Base-by-base conservation (phyloP, 1,140 invertebrate genomes). In the Heliconius melpomene region DNA sequence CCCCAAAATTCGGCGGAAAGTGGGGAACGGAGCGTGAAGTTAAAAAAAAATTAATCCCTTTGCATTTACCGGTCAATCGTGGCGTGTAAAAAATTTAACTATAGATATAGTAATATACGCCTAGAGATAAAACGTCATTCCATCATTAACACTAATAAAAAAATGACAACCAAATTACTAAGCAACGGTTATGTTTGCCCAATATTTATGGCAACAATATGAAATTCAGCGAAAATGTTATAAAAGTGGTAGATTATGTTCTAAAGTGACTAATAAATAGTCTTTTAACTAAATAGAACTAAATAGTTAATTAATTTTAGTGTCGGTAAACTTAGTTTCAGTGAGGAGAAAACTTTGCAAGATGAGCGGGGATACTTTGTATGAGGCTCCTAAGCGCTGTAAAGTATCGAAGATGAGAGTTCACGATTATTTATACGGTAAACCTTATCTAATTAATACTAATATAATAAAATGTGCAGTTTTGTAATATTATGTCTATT, bases 401-500 rank as follows among this genome's bases (percentile, higher is more conserved):
- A 82, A 78, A 40, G 87, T 85, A 5, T 26, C 88, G 0, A 84
- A 86, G 79, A 89, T 89, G 83, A 70, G 91, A 18, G 87, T 88
- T 2, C 91, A 93, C 38, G 92, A 93, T 83, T 93, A 93, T 85
- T 87, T 93, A 74, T 93, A 92, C 50, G 92, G 91, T 92, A 84
- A 87, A 85, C 76, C 7, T 7, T 74, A 57, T 77, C 73, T 13
- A 16, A 16, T 72, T 32, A 23, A 20, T 20, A 52, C 7, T 52
- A 46, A 5, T 46, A 46, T 16, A 46, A 46, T 46, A 36, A 36
- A 36, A 36, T 36, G 32, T 36, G 32, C 32, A 36, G 13, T 46
- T 13, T 5, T 13, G 13, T 46, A 46, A 16, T 46, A 16, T 46
- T 40, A 40, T 40, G 40, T 11, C 3, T 40, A 3, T 40, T 3